Evolutionary conservation across 2,888 invertebrate genomes (phyloP), one percentile per base, ranked within the genome.

Genomic region (Cremastobaeus sp.): DNA sequence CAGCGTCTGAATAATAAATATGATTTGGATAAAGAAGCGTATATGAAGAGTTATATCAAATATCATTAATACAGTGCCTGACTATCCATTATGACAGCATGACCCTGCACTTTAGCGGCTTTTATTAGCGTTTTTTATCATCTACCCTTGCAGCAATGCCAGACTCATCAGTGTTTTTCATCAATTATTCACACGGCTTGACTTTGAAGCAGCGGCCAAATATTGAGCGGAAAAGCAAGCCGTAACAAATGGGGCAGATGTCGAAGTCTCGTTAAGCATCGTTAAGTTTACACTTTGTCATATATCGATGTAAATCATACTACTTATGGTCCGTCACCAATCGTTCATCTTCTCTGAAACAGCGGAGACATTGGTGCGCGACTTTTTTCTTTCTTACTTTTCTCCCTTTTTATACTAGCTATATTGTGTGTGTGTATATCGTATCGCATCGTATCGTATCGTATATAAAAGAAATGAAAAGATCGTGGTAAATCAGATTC

Each of bases 151-250:
- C 69, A 80, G 76, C 78, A 76, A 77, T 79, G 82, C 82, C 81
- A 82, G 78, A 84, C 80, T 86, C 86, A 84, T 86, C 85, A 86
- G 85, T 79, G 80, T 77, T 77, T 86, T 86, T 86, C 84, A 85
- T 75, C 84, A 83, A 86, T 86, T 86, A 85, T 86, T 82, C 84
- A 86, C 85, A 85, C 81, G 72, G 76, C 32, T 59, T 73, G 80
- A 81, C 74, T 79, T 77, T 79, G 74, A 78, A 81, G 80, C 76
- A 79, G 76, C 73, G 75, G 74, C 75, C 77, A 77, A 77, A 78
- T 76, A 78, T 80, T 77, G 79, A 47, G 43, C 75, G 81, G 80
- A 79, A 81, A 78, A 82, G 65, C 78, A 77, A 55, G 48, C 83
- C 83, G 82, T 79, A 80, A 83, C 86, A 77, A 85, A 86, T 85